Conservation (phyloP, 2,113 vertebrate genomes). For the Aphelocoma coerulescens region DNA sequence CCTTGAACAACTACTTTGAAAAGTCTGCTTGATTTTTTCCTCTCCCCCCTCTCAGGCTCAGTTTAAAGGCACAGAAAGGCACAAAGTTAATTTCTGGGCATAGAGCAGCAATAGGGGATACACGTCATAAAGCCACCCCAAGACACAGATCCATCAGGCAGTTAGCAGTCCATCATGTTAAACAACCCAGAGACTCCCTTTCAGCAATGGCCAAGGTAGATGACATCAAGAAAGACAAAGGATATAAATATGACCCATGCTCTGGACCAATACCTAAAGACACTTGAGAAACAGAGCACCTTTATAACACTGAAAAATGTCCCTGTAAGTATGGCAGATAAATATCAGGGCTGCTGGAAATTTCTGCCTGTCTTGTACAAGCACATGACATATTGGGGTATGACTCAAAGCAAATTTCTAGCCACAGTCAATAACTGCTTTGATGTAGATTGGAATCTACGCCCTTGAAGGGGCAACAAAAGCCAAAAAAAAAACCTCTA, state of each 20-base stretch:
- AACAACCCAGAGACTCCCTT: not conserved
- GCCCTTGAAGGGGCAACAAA: slow-evolving; percentile 10
- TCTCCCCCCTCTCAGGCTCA: too few species aligned
- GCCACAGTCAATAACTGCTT: slow-evolving; percentile 1
- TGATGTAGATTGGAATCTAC: slow-evolving; percentile 5
- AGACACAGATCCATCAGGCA: not conserved
- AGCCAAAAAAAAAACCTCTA: not conserved
- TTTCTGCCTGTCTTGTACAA: not conserved
- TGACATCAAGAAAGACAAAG: not conserved
- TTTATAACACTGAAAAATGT: not conserved
- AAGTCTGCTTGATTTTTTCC: too few species aligned
- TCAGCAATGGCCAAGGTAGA: not conserved
- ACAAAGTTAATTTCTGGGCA: too few species aligned
- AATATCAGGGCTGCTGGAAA: not conserved
- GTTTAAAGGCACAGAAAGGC: too few species aligned
- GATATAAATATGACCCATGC: not conserved
- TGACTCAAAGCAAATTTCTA: not conserved
- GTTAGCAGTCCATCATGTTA: not conserved
- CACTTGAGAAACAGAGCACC: not conserved
- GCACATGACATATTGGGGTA: not conserved
- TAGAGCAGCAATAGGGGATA: too few species aligned
- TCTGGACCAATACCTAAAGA: not conserved
- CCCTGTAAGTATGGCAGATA: not conserved
- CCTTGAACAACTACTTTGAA: too few species aligned
- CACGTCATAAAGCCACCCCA: too few species aligned